Percentiles rank a stretch among this genome's conserved stretches.
phyloP scores from a whole-genome alignment of 2,113 vertebrate genomes.

The Theristicus caerulescens region DNA sequence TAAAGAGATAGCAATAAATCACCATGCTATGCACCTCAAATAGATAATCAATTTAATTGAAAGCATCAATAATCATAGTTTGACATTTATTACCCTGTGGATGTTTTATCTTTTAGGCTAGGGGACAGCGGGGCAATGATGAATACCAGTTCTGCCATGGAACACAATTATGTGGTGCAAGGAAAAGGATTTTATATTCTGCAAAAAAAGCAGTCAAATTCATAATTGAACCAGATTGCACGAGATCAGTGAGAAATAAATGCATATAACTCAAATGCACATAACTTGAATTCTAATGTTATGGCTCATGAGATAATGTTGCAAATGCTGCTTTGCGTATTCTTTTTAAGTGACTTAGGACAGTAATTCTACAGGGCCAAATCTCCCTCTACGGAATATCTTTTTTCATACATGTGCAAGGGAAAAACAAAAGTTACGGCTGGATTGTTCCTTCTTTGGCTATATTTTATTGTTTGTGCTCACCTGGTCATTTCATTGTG shows the following conservation, averaged over 20 bases:
- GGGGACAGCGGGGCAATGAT: constrained; percentile 84
- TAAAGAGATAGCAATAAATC: constrained; percentile 77
- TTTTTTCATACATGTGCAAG: neutral
- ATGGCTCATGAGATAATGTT: neutral
- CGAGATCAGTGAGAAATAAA: constrained; percentile 55
- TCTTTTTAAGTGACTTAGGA: neutral
- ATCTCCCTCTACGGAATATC: neutral
- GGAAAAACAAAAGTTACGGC: neutral
- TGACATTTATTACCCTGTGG: constrained; percentile 92
- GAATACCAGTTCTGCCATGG: constrained; percentile 84
- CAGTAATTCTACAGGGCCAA: neutral
- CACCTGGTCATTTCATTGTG: neutral
- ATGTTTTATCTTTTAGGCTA: constrained; percentile 91
- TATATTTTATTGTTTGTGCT: neutral
- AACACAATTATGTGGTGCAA: constrained; percentile 79
- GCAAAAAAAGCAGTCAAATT: constrained; percentile 24
- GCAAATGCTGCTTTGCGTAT: neutral
- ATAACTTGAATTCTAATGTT: neutral
- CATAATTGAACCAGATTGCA: constrained; percentile 64
- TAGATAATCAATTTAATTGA: constrained; percentile 95
- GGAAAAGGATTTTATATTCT: constrained; percentile 68
- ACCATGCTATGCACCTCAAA: constrained; percentile 72
- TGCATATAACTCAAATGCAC: neutral
- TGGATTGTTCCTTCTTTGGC: neutral
- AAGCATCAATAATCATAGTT: constrained; percentile 88